Evolutionary conservation across 2,797 vertebrate genomes (phyloP).

Genomic region (Serranus cabrilla): DNA sequence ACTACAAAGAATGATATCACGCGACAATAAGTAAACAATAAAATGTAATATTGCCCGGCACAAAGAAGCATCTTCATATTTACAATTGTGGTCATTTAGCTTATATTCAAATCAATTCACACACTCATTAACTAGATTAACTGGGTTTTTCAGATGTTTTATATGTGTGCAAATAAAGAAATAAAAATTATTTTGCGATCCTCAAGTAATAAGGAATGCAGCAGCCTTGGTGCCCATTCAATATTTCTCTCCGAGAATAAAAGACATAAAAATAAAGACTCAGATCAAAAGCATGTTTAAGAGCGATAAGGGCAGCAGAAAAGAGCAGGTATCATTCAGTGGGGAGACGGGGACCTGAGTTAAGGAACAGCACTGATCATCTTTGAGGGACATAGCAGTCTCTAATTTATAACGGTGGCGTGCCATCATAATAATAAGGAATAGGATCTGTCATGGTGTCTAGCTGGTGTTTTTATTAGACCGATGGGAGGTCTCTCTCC

Average conservation of each 20-base stretch:
- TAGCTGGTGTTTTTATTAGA: constrained; percentile 80
- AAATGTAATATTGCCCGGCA: not conserved
- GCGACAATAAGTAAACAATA: not conserved
- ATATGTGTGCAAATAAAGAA: too few relatives aligned
- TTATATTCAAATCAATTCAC: not conserved
- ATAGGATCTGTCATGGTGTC: constrained; percentile 73
- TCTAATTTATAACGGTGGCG: constrained; percentile 62
- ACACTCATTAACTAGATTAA: not conserved
- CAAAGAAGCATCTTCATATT: not conserved
- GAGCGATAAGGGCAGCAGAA: not conserved
- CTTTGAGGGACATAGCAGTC: constrained; percentile 51
- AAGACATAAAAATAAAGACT: constrained; percentile 1
- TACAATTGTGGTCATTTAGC: not conserved
- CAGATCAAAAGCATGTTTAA: constrained; percentile 9
- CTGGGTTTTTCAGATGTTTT: too few relatives aligned
- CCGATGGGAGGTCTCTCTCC: constrained; percentile 76
- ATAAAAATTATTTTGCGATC: constrained; percentile 4
- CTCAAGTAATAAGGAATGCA: not conserved
- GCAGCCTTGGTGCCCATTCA: not conserved
- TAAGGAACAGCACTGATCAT: constrained; percentile 47
- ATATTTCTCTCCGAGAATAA: constrained; percentile 6
- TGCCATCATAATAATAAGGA: constrained; percentile 73
- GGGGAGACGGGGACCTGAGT: not conserved
- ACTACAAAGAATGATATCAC: not conserved
- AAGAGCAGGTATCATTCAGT: constrained; percentile 26